These are phyloP conservation scores for Erpobdella octoculata DNA, from an alignment of 2,888 invertebrate genomes.

Conservation along the genomic window DNA sequence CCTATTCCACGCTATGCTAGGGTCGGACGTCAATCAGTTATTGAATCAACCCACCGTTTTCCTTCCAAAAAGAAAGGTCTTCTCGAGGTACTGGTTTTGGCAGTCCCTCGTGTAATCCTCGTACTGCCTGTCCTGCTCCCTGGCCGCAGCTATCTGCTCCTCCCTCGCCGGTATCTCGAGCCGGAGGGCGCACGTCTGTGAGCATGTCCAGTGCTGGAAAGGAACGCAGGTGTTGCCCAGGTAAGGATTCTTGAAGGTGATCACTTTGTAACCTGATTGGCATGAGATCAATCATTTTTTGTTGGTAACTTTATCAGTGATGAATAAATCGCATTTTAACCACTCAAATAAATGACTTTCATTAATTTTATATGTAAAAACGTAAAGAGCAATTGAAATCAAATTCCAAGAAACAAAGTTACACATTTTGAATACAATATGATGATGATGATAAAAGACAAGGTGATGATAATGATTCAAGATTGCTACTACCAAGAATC, in stretches of 20 bases:
- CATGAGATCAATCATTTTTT: too few species aligned
- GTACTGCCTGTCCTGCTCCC: conserved; percentile 48
- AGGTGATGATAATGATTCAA: too few species aligned
- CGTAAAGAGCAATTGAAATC: too few species aligned
- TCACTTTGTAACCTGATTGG: conserved; percentile 53
- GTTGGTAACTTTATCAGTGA: too few species aligned
- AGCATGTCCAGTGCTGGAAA: conserved; percentile 56
- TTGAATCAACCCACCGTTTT: neutral
- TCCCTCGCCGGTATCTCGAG: conserved; percentile 53
- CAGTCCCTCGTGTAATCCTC: conserved; percentile 39
- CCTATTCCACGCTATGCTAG: too few species aligned
- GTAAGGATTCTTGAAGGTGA: conserved; percentile 55
- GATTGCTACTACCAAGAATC: too few species aligned
- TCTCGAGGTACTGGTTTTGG: conserved; percentile 31
- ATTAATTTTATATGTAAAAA: neutral
- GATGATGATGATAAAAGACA: too few species aligned
- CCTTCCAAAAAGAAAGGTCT: neutral
- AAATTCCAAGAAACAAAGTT: too few species aligned
- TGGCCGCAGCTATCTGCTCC: conserved; percentile 50
- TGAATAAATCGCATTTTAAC: too few species aligned
- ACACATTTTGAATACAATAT: too few species aligned
- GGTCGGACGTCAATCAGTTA: too few species aligned
- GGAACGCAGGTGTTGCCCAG: conserved; percentile 55
- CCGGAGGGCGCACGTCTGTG: conserved; percentile 51
- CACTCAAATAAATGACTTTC: neutral